Conservation (phyloP, 2,888 invertebrate species). For the Scrobipalpa costella region DNA sequence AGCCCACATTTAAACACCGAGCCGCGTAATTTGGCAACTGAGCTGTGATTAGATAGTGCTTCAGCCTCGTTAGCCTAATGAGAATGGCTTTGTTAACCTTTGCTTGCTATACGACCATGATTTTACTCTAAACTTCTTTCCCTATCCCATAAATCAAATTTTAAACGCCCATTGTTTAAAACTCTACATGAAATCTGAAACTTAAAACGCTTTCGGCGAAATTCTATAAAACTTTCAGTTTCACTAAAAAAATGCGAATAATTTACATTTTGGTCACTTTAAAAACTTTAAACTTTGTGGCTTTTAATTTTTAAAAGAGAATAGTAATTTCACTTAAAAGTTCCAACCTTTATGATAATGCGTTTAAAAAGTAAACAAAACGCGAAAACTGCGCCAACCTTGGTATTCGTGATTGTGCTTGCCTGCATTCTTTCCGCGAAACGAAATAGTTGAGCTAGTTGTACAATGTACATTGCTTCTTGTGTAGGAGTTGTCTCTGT, state of each 20-base stretch:
- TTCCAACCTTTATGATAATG: slow-evolving; percentile 9
- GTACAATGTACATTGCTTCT: slow-evolving; percentile 38
- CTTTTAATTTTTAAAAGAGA: neutral
- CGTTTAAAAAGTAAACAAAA: slow-evolving; percentile 21
- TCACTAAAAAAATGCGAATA: neutral
- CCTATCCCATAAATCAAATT: neutral
- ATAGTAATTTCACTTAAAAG: neutral
- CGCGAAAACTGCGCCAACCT: slow-evolving; percentile 14
- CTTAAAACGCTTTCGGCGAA: neutral
- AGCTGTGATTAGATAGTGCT: slow-evolving; percentile 73
- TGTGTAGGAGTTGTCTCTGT: slow-evolving; percentile 47
- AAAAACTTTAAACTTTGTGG: neutral
- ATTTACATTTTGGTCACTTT: neutral
- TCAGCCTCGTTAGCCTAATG: slow-evolving; percentile 74
- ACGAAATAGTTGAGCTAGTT: slow-evolving; percentile 36
- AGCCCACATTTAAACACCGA: slow-evolving; percentile 72
- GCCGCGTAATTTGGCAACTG: slow-evolving; percentile 78
- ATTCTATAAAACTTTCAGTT: neutral
- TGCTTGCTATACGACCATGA: slow-evolving; percentile 57
- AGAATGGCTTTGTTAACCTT: slow-evolving; percentile 71
- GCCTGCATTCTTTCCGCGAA: slow-evolving; percentile 44
- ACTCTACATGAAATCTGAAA: neutral
- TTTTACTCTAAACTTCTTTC: slow-evolving; percentile 36
- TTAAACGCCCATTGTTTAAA: neutral
- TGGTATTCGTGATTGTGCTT: slow-evolving; percentile 28